Evolutionary conservation across 2,888 invertebrate genomes (phyloP), one percentile per base, ranked within the genome.

Genomic region (Nemotelus nigrinus): DNA sequence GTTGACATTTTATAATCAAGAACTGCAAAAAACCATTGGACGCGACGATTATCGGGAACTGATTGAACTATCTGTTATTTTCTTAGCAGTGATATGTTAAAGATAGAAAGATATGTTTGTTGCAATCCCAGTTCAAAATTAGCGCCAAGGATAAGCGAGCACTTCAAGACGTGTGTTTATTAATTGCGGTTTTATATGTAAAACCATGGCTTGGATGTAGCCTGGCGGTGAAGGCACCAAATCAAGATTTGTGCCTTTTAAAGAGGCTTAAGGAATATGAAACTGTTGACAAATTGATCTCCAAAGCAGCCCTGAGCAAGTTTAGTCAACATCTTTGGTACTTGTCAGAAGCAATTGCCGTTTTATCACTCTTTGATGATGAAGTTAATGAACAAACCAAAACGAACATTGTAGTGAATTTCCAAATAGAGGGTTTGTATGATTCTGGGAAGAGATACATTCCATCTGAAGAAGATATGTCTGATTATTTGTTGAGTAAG

Each of bases 261-360:
- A 58, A 58, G 58, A 58, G 58, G 58, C 58, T 58, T 58, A 58
- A 58, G 58, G 58, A 58, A 58, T 58, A 58, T 58, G 10, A 53
- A 53, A 53, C 53, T 53, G 53, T 53, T 53, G 10, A 53, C 53
- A 53, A 53, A 53, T 53, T 53, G 53, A 53, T 53, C 53, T 53
- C 53, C 53, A 53, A 53, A 53, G 53, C 53, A 53, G 53, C 53
- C 53, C 53, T 53, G 53, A 53, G 53, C 53, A 53, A 53, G 6
- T 53, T 53, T 53, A 53, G 53, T 53, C 6, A 58, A 58, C 58
- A 58, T 58, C 8, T 58, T 58, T 58, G 58, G 7, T 58, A 7
- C 58, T 58, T 58, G 25, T 58, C 58, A 58, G 10, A 58, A 58
- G 25, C 1, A 58, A 58, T 58, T 58, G 25, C 58, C 58, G 53